Evolutionary conservation across 2,888 invertebrate species (phyloP), one percentile per base, ranked within the genome.

Genomic region (Hyalella azteca): DNA sequence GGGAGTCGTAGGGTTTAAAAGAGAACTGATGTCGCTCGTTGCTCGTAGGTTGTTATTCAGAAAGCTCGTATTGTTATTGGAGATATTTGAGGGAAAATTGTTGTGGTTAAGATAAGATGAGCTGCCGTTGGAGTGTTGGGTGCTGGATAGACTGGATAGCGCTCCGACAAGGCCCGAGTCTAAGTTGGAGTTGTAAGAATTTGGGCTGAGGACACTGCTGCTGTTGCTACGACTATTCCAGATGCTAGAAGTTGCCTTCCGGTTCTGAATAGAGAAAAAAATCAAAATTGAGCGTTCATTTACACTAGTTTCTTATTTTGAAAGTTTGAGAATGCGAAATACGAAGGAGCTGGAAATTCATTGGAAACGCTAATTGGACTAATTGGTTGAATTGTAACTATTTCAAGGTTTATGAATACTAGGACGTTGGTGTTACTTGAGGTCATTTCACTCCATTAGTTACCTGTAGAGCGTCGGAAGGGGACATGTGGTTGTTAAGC

Each of bases 11-110:
- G 5, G n/a, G 19, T 66, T 66, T 29, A 66, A n/a, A 19, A 66
- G 7, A 19, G 66, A 5, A 36, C 36, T 66, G 2, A 66, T 36
- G 39, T 66, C 66, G 11, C 36, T 36, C 13, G 66, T 19, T 13
- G 9, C n/a, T 66, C 66, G 32, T 36, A 66, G 9, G 66, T 66
- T 66, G 66, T 66, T 66, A 19, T 54, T 54, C 54, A 54, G 22
- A 29, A 54, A 54, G 36, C 36, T 66, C 13, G n/a, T 66, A 36
- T 66, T 66, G 39, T 66, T 66, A 19, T 60, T 60, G 60, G 22
- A 19, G 66, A 29, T 66, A 45, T 15, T 45, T 9, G 45, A 45
- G 15, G 45, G 15, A 15, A 45, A 15, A 15, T 9, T 11, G 45
- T 45, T 45, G 45, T 9, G 15, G 45, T 45, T 9, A 45, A 45